Evolutionary conservation across 2,113 vertebrate species (phyloP).

Genomic region (Oreocharis arfaki): DNA sequence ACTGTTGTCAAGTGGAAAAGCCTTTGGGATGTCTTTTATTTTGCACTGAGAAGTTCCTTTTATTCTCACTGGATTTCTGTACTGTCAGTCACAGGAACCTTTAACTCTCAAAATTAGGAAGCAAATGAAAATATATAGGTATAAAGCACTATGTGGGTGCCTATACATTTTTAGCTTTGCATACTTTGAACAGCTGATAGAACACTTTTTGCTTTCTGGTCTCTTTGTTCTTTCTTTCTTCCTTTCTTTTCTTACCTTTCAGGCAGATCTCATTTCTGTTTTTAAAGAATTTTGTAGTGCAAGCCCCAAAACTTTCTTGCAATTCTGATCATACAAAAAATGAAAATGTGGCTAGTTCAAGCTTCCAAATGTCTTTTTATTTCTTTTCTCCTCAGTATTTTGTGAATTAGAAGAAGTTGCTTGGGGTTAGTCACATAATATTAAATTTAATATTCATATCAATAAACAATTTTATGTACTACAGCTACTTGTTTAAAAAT

Average conservation of each 20-base stretch:
- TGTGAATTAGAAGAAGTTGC: neutral
- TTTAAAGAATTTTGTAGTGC: neutral
- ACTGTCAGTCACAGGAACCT: neutral
- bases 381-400: neutral
- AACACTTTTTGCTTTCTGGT: neutral
- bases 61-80: neutral
- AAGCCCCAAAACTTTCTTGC: neutral
- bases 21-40: neutral
- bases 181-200: neutral
- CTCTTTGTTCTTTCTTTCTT: neutral
- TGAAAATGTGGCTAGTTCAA: neutral
- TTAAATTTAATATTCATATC: constrained; percentile 4
- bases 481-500: neutral
- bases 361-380: neutral
- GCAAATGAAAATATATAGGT: neutral
- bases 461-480: neutral
- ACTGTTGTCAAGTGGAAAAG: neutral
- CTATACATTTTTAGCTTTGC: neutral
- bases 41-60: neutral
- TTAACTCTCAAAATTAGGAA: neutral
- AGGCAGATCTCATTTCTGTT: neutral
- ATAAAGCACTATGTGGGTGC: neutral
- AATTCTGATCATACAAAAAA: neutral
- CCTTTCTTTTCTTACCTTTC: neutral
- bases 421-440: neutral